A percentile compares a stretch with the other conserved stretches of the same genome.
phyloP scores from a whole-genome alignment of 92 coral and sea anemone genomes.

The Porites lobata region DNA sequence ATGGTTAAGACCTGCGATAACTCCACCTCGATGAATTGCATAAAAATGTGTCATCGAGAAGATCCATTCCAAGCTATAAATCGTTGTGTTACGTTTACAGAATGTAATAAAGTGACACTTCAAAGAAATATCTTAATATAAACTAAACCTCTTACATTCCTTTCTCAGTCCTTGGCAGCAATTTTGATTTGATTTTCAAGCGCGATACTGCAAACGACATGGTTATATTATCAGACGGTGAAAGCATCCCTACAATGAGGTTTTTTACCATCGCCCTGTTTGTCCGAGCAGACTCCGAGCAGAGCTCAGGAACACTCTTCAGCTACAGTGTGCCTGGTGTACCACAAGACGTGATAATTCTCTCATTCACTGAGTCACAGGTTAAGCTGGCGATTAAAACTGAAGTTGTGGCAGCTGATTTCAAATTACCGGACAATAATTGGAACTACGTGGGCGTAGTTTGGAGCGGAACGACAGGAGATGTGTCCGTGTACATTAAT shows the following conservation, averaged over 20 bases:
- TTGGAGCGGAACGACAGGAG: conserved; percentile 54
- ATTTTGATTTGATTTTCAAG: conserved; percentile 65
- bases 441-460: conserved; percentile 75
- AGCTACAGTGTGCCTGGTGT: conserved; percentile 60
- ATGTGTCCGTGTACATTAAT: conserved; percentile 51
- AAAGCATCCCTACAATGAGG: conserved; percentile 18
- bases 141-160: no score
- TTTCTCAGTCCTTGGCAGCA: conserved; percentile 57
- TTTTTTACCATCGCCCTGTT: conserved; percentile 65
- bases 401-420: conserved; percentile 37
- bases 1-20: no score
- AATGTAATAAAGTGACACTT: no score
- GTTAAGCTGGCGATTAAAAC: conserved; percentile 40
- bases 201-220: conserved; percentile 40
- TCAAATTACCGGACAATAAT: conserved; percentile 50
- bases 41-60: no score
- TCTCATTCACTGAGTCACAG: conserved; percentile 40
- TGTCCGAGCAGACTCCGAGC: conserved; percentile 52
- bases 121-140: no score
- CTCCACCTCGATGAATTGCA: no score
- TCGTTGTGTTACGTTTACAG: no score
- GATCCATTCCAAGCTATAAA: no score
- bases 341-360: conserved; percentile 47
- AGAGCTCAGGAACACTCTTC: conserved; percentile 66
- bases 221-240: conserved; percentile 49